phyloP scores from a whole-genome alignment of 2,797 vertebrate genomes.

The Trematocara caparti region DNA sequence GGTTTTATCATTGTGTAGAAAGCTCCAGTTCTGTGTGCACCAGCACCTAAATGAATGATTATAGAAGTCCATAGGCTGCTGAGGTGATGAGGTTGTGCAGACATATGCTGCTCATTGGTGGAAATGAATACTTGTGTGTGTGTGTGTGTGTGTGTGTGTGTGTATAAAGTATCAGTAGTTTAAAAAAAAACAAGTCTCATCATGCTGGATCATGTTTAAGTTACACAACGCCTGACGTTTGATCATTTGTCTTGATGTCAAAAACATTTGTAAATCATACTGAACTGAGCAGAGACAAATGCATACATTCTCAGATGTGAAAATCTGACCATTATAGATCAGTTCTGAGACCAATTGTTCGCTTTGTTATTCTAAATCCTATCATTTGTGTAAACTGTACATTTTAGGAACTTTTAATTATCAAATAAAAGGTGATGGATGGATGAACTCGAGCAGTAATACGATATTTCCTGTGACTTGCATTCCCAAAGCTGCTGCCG shows the following conservation, averaged over 20 bases:
- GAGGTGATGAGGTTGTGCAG: background rate
- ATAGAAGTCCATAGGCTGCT: background rate
- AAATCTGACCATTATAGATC: background rate
- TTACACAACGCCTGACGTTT: background rate
- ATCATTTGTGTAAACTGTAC: background rate
- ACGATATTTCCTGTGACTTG: background rate
- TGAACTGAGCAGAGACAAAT: background rate
- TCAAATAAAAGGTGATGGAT: background rate
- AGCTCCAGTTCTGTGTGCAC: background rate
- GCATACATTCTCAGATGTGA: background rate
- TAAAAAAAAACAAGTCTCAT: background rate
- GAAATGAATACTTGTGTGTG: background rate
- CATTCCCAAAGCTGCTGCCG: slow-evolving; percentile 2
- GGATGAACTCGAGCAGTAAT: background rate
- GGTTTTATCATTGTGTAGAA: background rate
- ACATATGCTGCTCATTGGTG: slow-evolving; percentile 37
- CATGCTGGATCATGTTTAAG: slow-evolving; percentile 1
- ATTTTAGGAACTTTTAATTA: slow-evolving; percentile 1
- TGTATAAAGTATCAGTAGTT: background rate
- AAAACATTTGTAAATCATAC: background rate
- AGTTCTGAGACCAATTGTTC: background rate
- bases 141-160: background rate
- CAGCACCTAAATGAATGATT: background rate
- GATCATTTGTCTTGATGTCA: background rate
- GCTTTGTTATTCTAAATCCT: background rate